Evolutionary conservation across 2,888 invertebrate species (phyloP).

Genomic region (Epistrophe grossulariae): DNA sequence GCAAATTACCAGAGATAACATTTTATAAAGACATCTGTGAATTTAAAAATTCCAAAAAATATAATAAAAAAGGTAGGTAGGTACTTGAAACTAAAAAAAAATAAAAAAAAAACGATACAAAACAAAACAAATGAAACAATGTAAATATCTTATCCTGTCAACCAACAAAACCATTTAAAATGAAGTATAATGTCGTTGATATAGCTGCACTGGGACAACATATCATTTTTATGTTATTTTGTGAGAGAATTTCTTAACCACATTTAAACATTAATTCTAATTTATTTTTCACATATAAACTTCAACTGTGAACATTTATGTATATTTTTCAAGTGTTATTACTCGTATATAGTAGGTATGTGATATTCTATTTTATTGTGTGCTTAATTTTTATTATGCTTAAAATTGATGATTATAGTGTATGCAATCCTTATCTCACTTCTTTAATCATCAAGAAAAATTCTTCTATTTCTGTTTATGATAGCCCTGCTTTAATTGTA

Average conservation of each 20-base stretch:
- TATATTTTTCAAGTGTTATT: too few species aligned
- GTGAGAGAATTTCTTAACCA: not conserved
- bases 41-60: not conserved
- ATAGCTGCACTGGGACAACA: slow-evolving; percentile 19
- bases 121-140: not conserved
- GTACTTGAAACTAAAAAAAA: not conserved
- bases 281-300: slow-evolving; percentile 23
- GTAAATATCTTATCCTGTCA: not conserved
- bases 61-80: not conserved
- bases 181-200: slow-evolving; percentile 13
- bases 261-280: slow-evolving; percentile 9
- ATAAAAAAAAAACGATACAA: not conserved
- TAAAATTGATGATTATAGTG: too few species aligned
- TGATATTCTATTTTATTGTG: too few species aligned
- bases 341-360: too few species aligned
- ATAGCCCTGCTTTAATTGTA: too few species aligned
- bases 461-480: too few species aligned
- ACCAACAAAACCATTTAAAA: slow-evolving; percentile 5
- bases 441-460: too few species aligned
- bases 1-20: too few species aligned
- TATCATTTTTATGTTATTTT: slow-evolving; percentile 30
- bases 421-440: too few species aligned
- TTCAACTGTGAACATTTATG: too few species aligned
- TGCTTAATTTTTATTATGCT: too few species aligned
- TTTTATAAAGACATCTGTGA: too few species aligned